Evolutionary conservation across 2,888 invertebrate species (phyloP), one percentile per base, ranked within the genome.

Genomic region (Erynnis tages): DNA sequence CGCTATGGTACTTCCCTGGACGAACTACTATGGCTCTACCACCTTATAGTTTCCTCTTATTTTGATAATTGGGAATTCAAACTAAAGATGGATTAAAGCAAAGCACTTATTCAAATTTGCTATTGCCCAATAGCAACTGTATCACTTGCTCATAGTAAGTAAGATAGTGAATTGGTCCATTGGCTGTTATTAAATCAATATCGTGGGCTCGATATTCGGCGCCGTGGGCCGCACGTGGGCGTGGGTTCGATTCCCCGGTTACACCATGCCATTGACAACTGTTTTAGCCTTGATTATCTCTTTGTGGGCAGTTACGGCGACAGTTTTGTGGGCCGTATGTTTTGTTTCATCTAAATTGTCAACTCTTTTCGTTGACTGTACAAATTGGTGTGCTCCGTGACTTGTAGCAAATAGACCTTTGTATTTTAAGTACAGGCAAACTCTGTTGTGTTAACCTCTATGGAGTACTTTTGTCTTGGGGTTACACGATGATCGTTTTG

Each of bases 151-250:
- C 1, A 8, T 32, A 7, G 13, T 32, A 5, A 32, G 32, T 32
- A 14, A 32, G 14, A 13, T n/a, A 23, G 23, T 11, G 10, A 13
- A 46, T 38, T 35, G 46, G 55, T 55, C 44, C 40, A 44, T 44
- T 37, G 11, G 40, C 38, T 11, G 54, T 61, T 57, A 59, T 54
- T 58, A 60, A 61, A 55, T 60, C 55, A 56, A 44, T 58, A 64
- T 66, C 69, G 76, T 76, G 74, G 72, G 72, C 58, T 57, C 56
- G 63, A 71, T 67, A 73, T 75, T 75, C 55, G 62, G 62, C 29
- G 54, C 45, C 54, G 82, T 80, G 73, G 81, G 81, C 62, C 76
- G 54, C 54, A 54, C 32, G 75, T 61, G 69, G 67, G 67, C 60
- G 63, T 67, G 62, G 71, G 74, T 67, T 71, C 67, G 69, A 67